Percentiles rank a stretch among this genome's conserved stretches.
Evolutionary conservation across 1,140 invertebrate genomes (phyloP).

Genomic region (Ectropis grisescens): DNA sequence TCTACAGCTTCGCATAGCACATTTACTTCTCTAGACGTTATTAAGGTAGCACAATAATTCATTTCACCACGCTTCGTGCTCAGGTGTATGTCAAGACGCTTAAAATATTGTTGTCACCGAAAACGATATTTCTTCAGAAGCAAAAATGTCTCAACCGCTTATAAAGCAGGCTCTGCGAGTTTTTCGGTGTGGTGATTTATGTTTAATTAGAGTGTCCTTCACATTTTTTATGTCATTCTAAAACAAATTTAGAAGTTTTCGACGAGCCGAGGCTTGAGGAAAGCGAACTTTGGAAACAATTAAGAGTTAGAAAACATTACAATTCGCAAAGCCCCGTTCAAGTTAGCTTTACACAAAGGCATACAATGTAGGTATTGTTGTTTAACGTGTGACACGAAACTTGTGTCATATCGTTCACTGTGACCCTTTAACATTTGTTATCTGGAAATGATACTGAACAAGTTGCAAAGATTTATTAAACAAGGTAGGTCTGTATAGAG

Average conservation of each 20-base stretch:
- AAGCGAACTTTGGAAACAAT: conserved; percentile 18
- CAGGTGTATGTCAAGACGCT: conserved; percentile 41
- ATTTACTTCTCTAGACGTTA: no score
- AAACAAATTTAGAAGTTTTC: conserved; percentile 24
- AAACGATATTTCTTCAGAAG: conserved; percentile 47
- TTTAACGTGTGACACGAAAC: conserved; percentile 10
- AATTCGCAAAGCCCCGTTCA: conserved; percentile 6
- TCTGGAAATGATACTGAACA: conserved; percentile 6
- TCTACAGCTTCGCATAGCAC: no score
- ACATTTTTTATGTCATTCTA: conserved; percentile 25
- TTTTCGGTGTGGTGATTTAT: conserved; percentile 49
- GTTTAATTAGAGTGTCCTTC: conserved; percentile 43
- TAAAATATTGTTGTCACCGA: conserved; percentile 56
- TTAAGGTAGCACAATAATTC: conserved; percentile 17
- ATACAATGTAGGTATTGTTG: conserved; percentile 3
- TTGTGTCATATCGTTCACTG: conserved; percentile 5
- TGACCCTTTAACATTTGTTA: conserved; percentile 9
- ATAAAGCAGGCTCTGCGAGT: conserved; percentile 22
- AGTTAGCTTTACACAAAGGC: neutral
- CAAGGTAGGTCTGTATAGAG: no score
- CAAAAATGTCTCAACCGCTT: conserved; percentile 34
- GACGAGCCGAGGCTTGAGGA: conserved; percentile 1
- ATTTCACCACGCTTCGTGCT: conserved; percentile 31
- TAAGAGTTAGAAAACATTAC: conserved; percentile 9
- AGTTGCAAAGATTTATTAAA: conserved; percentile 15